Evolutionary conservation across 92 coral and sea anemone species (phyloP).

Genomic region (Phenganax marumi): DNA sequence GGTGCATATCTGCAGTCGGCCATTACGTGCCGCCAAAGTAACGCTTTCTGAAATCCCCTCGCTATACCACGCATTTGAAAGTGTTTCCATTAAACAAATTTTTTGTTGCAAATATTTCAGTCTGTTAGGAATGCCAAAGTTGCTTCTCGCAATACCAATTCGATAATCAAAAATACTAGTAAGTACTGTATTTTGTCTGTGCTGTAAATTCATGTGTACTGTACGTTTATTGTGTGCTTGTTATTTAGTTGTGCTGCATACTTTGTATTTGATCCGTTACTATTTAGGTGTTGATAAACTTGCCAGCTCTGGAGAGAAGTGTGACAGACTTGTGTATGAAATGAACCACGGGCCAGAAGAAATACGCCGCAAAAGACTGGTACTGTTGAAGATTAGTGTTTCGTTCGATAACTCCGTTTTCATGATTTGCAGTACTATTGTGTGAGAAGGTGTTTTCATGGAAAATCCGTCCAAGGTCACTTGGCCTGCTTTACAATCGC

Average conservation of each 20-base stretch:
- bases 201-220: not conserved
- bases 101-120: not conserved
- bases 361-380: not conserved
- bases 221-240: not conserved
- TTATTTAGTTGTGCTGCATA: not conserved
- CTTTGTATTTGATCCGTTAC: not conserved
- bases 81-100: not conserved
- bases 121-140: not conserved
- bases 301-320: not conserved
- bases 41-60: no score
- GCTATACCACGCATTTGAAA: no score
- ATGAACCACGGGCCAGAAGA: not conserved
- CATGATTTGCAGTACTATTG: not conserved
- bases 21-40: no score
- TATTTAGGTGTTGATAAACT: not conserved
- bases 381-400: not conserved
- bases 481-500: no score
- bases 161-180: not conserved
- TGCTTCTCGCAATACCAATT: not conserved
- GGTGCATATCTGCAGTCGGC: no score
- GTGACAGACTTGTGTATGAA: conserved; percentile 4
- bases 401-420: not conserved
- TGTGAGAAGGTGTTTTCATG: no score
- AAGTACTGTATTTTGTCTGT: not conserved
- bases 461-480: no score